These are phyloP conservation scores for Palloptera scutellata DNA, from an alignment of 2,888 invertebrate genomes.

Conservation along the genomic window DNA sequence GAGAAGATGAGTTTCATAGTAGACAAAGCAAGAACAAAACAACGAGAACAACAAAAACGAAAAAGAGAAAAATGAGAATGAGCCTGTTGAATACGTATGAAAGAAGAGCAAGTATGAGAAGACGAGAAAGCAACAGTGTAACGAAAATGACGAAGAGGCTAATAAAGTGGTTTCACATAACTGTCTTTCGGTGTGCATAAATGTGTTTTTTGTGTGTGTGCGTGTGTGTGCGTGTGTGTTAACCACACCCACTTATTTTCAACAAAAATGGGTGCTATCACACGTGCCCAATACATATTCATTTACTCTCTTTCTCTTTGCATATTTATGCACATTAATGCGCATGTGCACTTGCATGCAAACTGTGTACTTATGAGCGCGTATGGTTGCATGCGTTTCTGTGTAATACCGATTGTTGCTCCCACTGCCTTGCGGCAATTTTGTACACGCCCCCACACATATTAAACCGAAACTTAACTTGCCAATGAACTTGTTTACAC, in stretches of 20 bases:
- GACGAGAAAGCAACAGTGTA: constrained; percentile 30
- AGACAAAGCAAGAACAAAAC: background rate
- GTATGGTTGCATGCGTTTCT: background rate
- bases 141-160: constrained; percentile 48
- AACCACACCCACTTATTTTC: constrained; percentile 52
- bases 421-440: no score
- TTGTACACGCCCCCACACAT: background rate
- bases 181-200: constrained; percentile 38
- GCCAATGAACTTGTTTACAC: constrained; percentile 37
- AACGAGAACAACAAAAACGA: constrained; percentile 13
- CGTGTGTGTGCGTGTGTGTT: constrained; percentile 24
- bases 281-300: background rate
- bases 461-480: background rate
- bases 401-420: no score
- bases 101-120: background rate
- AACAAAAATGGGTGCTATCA: constrained; percentile 50
- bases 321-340: background rate
- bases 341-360: background rate
- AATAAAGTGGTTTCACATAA: constrained; percentile 45
- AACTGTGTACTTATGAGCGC: background rate
- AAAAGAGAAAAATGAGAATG: constrained; percentile 6
- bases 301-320: constrained; percentile 2
- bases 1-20: background rate
- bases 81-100: constrained; percentile 24
- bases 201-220: constrained; percentile 20